Conservation (phyloP, 2,888 invertebrate genomes). For the Leptinotarsa tumamoca region DNA sequence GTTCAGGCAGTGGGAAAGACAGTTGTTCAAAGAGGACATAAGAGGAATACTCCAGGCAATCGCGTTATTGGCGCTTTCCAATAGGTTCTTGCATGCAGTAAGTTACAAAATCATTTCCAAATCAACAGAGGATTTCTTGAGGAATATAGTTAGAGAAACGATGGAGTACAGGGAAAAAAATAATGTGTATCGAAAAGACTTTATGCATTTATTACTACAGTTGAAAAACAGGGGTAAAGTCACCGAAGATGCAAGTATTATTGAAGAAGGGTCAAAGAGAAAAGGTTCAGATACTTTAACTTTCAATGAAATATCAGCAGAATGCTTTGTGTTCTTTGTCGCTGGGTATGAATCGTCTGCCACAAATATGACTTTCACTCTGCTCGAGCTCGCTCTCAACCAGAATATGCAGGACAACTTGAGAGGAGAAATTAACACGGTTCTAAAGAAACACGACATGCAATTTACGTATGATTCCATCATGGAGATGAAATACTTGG, state of each 20-base stretch:
- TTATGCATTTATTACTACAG: conserved; percentile 67
- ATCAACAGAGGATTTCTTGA: conserved; percentile 64
- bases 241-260: conserved; percentile 44
- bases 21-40: conserved; percentile 28
- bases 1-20: conserved; percentile 60
- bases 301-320: conserved; percentile 35
- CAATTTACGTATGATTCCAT: conserved; percentile 51
- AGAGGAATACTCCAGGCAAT: neutral
- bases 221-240: conserved; percentile 58
- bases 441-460: conserved; percentile 46
- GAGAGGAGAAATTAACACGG: conserved; percentile 46
- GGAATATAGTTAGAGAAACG: conserved; percentile 60
- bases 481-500: conserved; percentile 52
- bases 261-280: conserved; percentile 24
- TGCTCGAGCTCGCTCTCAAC: conserved; percentile 49
- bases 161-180: conserved; percentile 56
- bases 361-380: conserved; percentile 49
- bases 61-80: neutral
- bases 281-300: conserved; percentile 35
- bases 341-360: conserved; percentile 54
- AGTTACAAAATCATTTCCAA: conserved; percentile 11
- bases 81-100: neutral
- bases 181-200: conserved; percentile 66
- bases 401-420: conserved; percentile 49
- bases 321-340: conserved; percentile 50